phyloP scores from a whole-genome alignment of 2,888 invertebrate species.

The Tubulanus polymorphus region DNA sequence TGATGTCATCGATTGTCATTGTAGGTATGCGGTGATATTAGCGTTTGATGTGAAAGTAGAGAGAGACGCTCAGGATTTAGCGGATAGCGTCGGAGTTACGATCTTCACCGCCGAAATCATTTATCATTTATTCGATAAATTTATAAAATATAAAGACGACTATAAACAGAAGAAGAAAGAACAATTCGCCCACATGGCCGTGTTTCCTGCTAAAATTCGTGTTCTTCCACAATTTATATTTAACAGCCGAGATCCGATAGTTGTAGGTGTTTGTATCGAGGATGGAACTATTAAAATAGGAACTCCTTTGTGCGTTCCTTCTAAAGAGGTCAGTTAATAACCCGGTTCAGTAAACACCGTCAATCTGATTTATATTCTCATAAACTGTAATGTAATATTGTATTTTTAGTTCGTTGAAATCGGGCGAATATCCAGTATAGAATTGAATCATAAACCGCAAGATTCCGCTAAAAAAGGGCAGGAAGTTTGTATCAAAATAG shows the following conservation, averaged over 20 bases:
- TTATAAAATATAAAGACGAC: constrained; percentile 75
- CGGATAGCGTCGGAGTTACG: constrained; percentile 74
- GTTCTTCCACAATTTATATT: constrained; percentile 85
- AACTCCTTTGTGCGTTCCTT: constrained; percentile 95
- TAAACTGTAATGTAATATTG: constrained; percentile 12
- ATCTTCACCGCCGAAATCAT: constrained; percentile 98
- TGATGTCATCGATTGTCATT: too few relatives aligned
- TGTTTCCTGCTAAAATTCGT: constrained; percentile 93
- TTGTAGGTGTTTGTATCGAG: constrained; percentile 92
- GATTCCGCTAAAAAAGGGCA: constrained; percentile 89
- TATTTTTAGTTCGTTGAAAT: constrained; percentile 84
- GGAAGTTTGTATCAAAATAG: constrained; percentile 72
- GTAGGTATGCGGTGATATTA: constrained; percentile 88
- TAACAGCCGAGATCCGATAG: constrained; percentile 97
- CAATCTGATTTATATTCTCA: background rate
- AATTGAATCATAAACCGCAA: constrained; percentile 90
- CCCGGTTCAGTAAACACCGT: background rate
- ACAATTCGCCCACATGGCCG: constrained; percentile 93
- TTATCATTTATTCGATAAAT: constrained; percentile 98
- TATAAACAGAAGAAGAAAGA: constrained; percentile 85
- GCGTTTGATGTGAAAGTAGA: constrained; percentile 99
- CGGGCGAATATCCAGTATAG: constrained; percentile 91
- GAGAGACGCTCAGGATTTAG: constrained; percentile 95
- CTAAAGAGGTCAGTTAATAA: constrained; percentile 71
- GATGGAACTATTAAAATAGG: constrained; percentile 93